Base-by-base conservation (phyloP, 1,140 invertebrate genomes). In the Colletes latitarsis region DNA sequence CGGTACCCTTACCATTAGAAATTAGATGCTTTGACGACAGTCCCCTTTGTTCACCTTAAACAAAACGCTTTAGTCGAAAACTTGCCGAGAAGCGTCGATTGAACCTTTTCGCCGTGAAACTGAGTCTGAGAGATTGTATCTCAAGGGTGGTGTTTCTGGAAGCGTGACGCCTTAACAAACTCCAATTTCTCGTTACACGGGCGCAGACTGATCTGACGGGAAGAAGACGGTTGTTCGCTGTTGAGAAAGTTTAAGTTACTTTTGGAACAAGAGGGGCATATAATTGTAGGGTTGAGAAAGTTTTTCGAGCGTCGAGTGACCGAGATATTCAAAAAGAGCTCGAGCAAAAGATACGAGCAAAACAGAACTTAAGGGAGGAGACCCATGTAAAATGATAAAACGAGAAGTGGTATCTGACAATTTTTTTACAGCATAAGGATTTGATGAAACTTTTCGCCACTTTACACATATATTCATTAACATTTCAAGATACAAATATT, bases 111-210 rank as follows among this genome's bases (percentile, higher is more conserved):
- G 41, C 15, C 14, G 19, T 57, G 55, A 69, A 21, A 52, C 8
- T 19, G 19, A 60, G 21, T 15, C 30, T 15, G 49, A 70, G 30
- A 17, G 58, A 70, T 77, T 10, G 63, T 19, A 53, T 71, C n/a
- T 71, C 21, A 1, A n/a, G 9, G 12, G 14, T 30, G 41, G 12
- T 12, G 14, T 43, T 76, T 4, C 5, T 1, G 14, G 39, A 21
- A 6, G 19, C 49, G 73, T 46, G 5, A 8, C 62, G 39, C 5
- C 39, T 64, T 60, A 49, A 69, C 55, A 58, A 60, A 21, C 12
- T 49, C 14, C 15, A 52, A 70, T 17, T 39, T 62, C 6, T 8
- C 30, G 1, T n/a, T 21, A 3, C 15, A 5, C 15, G 6, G 30
- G 17, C 17, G 6, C n/a, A 39, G 4, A 10, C 41, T 5, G 9